Base-by-base conservation (phyloP, 2,888 invertebrate genomes). In the Empis stercorea region DNA sequence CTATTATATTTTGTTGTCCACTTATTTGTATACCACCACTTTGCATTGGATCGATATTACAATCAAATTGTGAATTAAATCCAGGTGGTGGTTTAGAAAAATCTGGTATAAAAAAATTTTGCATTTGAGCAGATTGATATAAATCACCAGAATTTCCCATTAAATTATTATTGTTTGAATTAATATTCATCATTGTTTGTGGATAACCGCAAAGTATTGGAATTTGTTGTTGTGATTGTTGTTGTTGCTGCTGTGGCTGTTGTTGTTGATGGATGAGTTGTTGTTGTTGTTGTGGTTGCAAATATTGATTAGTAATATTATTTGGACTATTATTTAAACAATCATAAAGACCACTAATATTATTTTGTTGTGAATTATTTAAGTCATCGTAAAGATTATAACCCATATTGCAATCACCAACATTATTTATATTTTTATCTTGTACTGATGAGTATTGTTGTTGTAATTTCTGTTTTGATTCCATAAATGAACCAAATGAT, bases 1-100 rank as follows among this genome's bases (percentile, higher is more conserved):
- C 46, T 47, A 62, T 43, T 14, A 48, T n/a, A 44, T 47, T 52
- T 49, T 48, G 46, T 41, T 51, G 45, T 17, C 45, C 47, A 34
- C 4, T 1, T 13, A n/a, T 13, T 32, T 32, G 32, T 13, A 32
- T 5, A 34, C 11, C 34, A 13, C n/a, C 34, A 34, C n/a, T n/a
- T 34, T 34, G 34, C 3, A 34, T n/a, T 51, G 52, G n/a, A 51
- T 56, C 41, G 50, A 55, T 38, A 41, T 20, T 41, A 23, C 13
- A 46, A 30, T 46, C 44, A 3, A 36, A 41, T 2, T 51, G 50
- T 17, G 63, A 51, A 49, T 65, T 74, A 61, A 86, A 89, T 30
- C 87, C 87, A 6, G 91, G 89, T 1, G 91, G 91, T 1, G 91
- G 91, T 62, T 86, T 84, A 17, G 85, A 85, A 54, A 91, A 77